Conservation (phyloP, 2,113 vertebrate genomes). For the Telmatochromis brachygnathus region DNA sequence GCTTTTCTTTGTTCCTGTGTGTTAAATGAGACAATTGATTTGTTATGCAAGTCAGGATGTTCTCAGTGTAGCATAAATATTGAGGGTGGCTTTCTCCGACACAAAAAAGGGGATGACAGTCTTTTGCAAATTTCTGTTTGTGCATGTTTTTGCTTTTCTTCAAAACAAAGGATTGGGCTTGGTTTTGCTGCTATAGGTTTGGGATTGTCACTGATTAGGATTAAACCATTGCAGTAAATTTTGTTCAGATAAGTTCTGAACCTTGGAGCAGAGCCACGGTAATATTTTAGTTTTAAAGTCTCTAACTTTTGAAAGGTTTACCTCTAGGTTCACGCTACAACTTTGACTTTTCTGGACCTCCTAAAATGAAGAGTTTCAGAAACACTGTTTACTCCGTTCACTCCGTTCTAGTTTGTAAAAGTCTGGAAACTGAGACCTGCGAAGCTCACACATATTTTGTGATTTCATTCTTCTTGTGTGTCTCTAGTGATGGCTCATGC, state of each 20-base stretch:
- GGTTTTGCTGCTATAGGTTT: rapidly evolving
- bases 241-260: neutral
- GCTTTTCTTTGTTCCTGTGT: neutral
- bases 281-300: neutral
- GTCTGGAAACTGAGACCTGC: neutral
- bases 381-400: rapidly evolving
- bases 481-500: neutral
- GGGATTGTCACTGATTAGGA: neutral
- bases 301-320: neutral
- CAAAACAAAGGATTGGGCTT: neutral
- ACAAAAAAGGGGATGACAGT: neutral
- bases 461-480: neutral
- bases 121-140: neutral
- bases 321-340: neutral
- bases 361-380: neutral
- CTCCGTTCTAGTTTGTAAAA: neutral
- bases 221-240: neutral
- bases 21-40: neutral
- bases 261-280: neutral
- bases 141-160: neutral
- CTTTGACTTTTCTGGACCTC: neutral
- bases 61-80: neutral
- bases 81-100: neutral
- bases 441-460: neutral
- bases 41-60: neutral